Conservation (phyloP, 2,113 vertebrate genomes). For the Epinephelus cyanopodus region DNA sequence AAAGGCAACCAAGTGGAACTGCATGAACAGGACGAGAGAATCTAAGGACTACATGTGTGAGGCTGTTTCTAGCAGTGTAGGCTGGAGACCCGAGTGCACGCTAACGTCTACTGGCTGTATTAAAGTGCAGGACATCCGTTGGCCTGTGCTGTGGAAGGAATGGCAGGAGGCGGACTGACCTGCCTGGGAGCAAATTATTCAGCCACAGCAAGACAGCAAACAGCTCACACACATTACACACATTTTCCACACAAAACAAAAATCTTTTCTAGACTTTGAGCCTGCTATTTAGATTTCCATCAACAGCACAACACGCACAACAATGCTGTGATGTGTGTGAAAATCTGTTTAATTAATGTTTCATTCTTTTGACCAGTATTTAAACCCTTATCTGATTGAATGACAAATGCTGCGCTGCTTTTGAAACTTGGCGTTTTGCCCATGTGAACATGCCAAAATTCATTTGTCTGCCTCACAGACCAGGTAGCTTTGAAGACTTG, state of each 20-base stretch:
- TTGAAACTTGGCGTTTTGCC: slow-evolving; percentile 21
- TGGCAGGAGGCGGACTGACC: slow-evolving; percentile 13
- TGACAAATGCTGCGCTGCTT: background rate
- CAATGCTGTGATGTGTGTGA: background rate
- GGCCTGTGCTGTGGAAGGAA: slow-evolving; percentile 18
- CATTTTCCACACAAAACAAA: slow-evolving; percentile 7
- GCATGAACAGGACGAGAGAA: background rate
- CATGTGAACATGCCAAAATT: slow-evolving; percentile 11
- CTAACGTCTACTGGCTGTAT: background rate
- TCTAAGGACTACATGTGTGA: background rate
- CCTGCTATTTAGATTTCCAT: background rate
- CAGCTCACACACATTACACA: slow-evolving; percentile 29
- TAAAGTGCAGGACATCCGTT: slow-evolving; percentile 29
- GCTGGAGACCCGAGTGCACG: background rate
- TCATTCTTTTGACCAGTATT: slow-evolving; percentile 3
- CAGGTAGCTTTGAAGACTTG: slow-evolving; percentile 46
- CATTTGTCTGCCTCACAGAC: slow-evolving; percentile 7
- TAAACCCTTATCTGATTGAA: background rate
- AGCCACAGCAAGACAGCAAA: slow-evolving; percentile 15
- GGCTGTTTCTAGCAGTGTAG: background rate
- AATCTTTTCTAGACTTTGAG: background rate
- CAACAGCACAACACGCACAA: background rate
- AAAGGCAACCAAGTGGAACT: background rate
- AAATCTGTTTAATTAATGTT: background rate
- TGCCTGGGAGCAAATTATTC: slow-evolving; percentile 7